phyloP scores from a whole-genome alignment of 2,113 vertebrate species.

The Corvus hawaiiensis region DNA sequence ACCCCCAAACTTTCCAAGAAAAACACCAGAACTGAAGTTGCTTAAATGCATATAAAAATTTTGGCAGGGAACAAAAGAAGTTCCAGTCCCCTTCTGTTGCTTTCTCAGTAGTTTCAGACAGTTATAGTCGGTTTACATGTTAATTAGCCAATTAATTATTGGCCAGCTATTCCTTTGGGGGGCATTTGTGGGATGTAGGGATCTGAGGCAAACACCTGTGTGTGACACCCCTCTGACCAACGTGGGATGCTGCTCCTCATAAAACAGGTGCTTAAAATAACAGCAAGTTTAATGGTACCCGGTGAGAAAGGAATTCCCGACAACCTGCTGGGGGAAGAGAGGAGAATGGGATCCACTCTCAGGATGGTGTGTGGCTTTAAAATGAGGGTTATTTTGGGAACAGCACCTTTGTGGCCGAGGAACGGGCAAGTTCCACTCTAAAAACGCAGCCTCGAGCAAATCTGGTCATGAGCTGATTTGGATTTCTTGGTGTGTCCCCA shows the following conservation, averaged over 20 bases:
- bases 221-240: background rate
- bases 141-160: background rate
- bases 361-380: background rate
- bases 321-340: background rate
- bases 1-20: conserved; percentile 5
- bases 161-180: background rate
- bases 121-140: background rate
- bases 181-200: background rate
- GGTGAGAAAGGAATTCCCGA: background rate
- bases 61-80: background rate
- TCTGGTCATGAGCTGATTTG: background rate
- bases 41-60: background rate
- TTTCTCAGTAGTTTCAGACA: background rate
- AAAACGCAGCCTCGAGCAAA: background rate
- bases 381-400: background rate
- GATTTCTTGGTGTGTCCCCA: background rate
- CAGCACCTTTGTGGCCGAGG: background rate
- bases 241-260: background rate
- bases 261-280: background rate
- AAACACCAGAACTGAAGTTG: background rate
- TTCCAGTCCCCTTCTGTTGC: background rate
- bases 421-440: background rate
- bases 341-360: background rate
- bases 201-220: background rate
- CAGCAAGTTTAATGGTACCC: background rate